phyloP scores from a whole-genome alignment of 1,140 invertebrate genomes.

The Eufriesea mexicana region DNA sequence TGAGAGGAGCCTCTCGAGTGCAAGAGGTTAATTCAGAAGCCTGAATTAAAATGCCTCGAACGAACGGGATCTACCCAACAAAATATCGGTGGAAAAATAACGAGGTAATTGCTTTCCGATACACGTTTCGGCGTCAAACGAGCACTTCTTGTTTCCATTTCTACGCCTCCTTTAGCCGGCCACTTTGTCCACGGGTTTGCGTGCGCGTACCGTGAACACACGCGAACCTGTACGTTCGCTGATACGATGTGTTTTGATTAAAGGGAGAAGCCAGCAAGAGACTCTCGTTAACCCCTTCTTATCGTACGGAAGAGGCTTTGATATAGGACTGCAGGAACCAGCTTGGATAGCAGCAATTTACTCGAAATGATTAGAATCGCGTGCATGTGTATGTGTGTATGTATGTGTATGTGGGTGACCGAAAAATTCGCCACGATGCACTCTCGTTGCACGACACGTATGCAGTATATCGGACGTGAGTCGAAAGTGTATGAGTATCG shows the following conservation, averaged over 20 bases:
- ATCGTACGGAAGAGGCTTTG: slow-evolving; percentile 48
- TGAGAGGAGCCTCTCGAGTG: too few species aligned
- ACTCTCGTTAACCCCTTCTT: slow-evolving; percentile 54
- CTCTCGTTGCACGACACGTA: not conserved
- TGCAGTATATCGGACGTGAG: too few species aligned
- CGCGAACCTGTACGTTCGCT: not conserved
- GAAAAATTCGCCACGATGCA: not conserved
- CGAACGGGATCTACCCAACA: not conserved
- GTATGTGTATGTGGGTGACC: not conserved
- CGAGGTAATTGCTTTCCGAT: not conserved
- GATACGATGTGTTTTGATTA: slow-evolving; percentile 53
- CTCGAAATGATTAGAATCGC: slow-evolving; percentile 7
- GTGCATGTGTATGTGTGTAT: not conserved
- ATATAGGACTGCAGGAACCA: slow-evolving; percentile 6
- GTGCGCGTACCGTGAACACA: not conserved
- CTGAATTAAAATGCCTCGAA: too few species aligned
- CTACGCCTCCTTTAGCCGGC: not conserved
- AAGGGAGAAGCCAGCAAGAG: slow-evolving; percentile 32
- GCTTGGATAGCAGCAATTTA: slow-evolving; percentile 27
- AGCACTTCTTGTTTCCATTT: not conserved
- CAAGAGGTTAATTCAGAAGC: too few species aligned
- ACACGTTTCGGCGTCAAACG: not conserved
- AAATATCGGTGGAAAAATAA: not conserved
- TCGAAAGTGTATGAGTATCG: too few species aligned
- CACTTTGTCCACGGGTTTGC: not conserved